Conservation (phyloP, 2,113 vertebrate species). For the Macaca nemestrina region DNA sequence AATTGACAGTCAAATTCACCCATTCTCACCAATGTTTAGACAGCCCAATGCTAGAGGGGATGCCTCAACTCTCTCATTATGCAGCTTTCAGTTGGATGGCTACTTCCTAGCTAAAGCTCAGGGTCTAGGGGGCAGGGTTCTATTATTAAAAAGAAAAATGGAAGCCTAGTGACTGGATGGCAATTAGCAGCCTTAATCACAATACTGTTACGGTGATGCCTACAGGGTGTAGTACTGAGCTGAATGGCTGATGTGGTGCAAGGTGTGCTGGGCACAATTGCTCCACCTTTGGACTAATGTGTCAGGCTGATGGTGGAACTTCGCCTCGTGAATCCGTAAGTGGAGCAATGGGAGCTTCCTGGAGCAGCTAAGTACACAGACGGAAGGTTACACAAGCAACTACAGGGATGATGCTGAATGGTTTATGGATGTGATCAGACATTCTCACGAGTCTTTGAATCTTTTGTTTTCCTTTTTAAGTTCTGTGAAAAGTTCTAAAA, state of each 20-base stretch:
- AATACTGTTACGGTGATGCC: background rate
- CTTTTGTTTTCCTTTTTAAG: background rate
- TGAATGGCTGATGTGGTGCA: accelerated
- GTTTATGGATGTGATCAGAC: background rate
- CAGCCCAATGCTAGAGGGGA: background rate
- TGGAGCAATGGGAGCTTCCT: background rate
- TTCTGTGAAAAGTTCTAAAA: background rate
- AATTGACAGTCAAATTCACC: background rate
- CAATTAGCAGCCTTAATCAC: background rate
- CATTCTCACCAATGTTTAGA: background rate
- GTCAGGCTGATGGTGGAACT: background rate
- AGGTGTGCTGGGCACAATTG: background rate
- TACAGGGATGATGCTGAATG: no score
- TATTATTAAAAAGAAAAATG: background rate
- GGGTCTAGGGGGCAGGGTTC: accelerated
- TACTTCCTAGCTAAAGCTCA: background rate
- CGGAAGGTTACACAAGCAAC: background rate
- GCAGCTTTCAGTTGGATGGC: background rate
- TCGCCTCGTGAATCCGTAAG: background rate
- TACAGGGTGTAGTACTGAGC: accelerated
- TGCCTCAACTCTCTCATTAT: background rate
- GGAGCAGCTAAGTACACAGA: background rate
- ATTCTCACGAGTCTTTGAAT: background rate
- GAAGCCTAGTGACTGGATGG: no score
- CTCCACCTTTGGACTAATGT: background rate